Percentiles rank a stretch among this genome's conserved stretches.
phyloP scores from a whole-genome alignment of 2,113 vertebrate genomes.

The Anser brachyrhynchus region DNA sequence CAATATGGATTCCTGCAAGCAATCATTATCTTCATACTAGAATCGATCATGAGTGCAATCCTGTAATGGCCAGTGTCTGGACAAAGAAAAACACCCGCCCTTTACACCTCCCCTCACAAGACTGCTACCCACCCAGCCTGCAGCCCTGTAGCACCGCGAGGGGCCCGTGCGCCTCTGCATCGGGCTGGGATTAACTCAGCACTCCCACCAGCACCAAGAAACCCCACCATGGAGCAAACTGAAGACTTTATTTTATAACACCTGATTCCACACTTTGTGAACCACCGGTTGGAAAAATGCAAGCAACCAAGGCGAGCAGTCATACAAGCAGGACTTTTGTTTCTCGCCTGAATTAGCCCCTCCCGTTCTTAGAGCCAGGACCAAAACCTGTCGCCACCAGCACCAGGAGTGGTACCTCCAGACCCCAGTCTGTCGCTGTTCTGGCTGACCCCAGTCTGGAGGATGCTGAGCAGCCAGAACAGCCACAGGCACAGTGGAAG shows the following conservation, averaged over 20 bases:
- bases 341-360: neutral
- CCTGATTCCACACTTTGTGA: neutral
- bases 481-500: fast-evolving
- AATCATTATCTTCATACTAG: neutral
- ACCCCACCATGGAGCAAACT: neutral
- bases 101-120: neutral
- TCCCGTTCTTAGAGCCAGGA: neutral
- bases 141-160: neutral
- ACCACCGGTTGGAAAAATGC: neutral
- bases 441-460: neutral
- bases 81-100: neutral
- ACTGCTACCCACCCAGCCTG: neutral
- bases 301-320: neutral
- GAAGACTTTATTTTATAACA: neutral
- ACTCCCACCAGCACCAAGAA: neutral
- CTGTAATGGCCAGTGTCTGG: neutral
- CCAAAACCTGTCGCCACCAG: neutral
- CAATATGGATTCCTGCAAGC: neutral
- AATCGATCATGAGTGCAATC: neutral
- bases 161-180: neutral
- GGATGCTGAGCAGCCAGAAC: neutral
- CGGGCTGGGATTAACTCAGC: neutral
- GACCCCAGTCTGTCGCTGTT: neutral
- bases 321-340: neutral
- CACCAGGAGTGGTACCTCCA: neutral